Evolutionary conservation across 2,113 vertebrate genomes (phyloP), one percentile per base, ranked within the genome.

Genomic region (Aphyosemion australe): DNA sequence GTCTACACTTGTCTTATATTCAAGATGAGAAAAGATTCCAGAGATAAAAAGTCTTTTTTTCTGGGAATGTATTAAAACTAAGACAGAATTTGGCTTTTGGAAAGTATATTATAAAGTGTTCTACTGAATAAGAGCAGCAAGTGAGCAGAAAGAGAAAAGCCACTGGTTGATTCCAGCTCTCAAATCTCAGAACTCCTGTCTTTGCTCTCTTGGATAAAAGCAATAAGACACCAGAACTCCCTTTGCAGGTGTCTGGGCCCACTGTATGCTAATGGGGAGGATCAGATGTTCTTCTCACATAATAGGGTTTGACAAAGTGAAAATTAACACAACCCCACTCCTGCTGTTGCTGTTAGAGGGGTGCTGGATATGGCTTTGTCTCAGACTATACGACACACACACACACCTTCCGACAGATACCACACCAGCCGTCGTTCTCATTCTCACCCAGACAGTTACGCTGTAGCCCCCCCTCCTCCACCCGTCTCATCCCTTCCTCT

Each of bases 251-350:
- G 84, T 77, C 69, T 82, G 71, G 73, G 69, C 78, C 73, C 63
- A 66, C 51, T 76, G 69, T 87, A 87, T 89, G 83, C 48, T 87
- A 88, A 89, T 87, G 65, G 65, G 12, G 57, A 56, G 68, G 76
- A 85, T 80, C 79, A 88, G 86, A 76, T 46, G 61, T 68, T 82
- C 79, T 84, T 85, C 75, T 88, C 88, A 88, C 88, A 88, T 89
- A 88, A 90, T 83, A 72, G 76, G 77, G 82, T 87, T 89, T 92
- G 90, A 92, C 90, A 90, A 91, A 84, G 87, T 91, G 91, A 88
- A 91, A 91, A 92, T 90, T 84, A 90, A 83, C 86, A 91, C 80
- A 85, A 78, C 74, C 82, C 57, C 84, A 84, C 78, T 87, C 80
- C 88, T 89, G 85, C 84, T 90, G 86, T 78, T 88, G 73, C 77